Evolutionary conservation across 1,140 invertebrate genomes (phyloP).

Genomic region (Macrobrachium nipponense): DNA sequence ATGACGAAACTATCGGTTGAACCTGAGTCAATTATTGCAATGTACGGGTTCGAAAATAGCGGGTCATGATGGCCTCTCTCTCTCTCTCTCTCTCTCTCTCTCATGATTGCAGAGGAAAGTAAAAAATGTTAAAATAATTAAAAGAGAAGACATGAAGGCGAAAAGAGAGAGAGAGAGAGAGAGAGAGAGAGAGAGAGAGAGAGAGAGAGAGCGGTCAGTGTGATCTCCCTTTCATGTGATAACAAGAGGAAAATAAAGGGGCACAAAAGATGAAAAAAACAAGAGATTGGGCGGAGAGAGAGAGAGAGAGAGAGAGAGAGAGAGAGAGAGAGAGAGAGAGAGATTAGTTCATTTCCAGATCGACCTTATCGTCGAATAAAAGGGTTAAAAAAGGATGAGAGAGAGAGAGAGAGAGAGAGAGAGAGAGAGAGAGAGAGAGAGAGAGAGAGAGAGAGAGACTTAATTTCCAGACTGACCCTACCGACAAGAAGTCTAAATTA

Average conservation of each 20-base stretch:
- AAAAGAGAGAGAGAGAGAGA: too few relatives aligned
- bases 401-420: background rate
- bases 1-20: too few relatives aligned
- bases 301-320: background rate
- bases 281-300: background rate
- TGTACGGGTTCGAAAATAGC: too few relatives aligned
- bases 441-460: background rate
- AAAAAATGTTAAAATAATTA: background rate
- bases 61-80: background rate
- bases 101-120: background rate
- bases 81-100: background rate
- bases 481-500: too few relatives aligned
- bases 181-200: too few relatives aligned
- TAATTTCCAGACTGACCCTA: too few relatives aligned
- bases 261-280: background rate
- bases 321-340: background rate
- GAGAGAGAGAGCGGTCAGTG: too few relatives aligned
- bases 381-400: background rate
- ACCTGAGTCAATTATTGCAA: too few relatives aligned
- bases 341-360: background rate
- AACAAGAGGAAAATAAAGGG: background rate
- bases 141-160: background rate
- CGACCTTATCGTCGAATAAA: background rate
- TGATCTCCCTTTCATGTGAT: too few relatives aligned
- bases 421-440: background rate